Evolutionary conservation across 2,113 vertebrate genomes (phyloP).

Genomic region (Bostrychus sinensis): DNA sequence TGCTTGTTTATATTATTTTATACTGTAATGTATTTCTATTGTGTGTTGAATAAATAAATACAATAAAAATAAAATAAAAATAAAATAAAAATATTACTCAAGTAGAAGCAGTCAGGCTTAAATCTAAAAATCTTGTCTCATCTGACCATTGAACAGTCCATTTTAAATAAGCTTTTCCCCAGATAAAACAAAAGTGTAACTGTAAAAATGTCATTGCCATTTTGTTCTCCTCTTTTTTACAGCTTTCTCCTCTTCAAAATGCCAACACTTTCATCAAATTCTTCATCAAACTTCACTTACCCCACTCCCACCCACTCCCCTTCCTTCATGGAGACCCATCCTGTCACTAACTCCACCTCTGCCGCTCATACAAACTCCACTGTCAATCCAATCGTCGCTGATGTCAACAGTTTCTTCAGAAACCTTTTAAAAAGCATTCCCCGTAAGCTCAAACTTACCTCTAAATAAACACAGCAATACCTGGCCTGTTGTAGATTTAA

Average conservation of each 20-base stretch:
- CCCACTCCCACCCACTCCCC: neutral
- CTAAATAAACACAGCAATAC: neutral
- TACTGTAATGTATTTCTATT: too few relatives aligned
- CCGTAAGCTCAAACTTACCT: conserved; percentile 68
- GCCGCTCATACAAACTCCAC: conserved; percentile 32
- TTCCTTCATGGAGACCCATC: neutral
- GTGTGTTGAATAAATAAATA: too few relatives aligned
- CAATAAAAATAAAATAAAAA: too few relatives aligned
- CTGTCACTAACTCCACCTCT: conserved; percentile 1
- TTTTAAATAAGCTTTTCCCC: too few relatives aligned
- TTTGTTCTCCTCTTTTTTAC: conserved; percentile 2
- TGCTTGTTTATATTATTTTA: too few relatives aligned
- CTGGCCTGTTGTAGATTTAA: neutral
- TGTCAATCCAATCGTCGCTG: conserved; percentile 6
- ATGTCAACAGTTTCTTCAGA: conserved; percentile 26
- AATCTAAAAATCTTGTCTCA: too few relatives aligned
- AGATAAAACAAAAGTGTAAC: too few relatives aligned
- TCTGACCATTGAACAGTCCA: too few relatives aligned
- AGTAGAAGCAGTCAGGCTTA: too few relatives aligned
- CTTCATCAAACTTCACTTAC: neutral
- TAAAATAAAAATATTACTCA: too few relatives aligned
- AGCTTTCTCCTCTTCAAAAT: conserved; percentile 34
- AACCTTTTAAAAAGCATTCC: conserved; percentile 77
- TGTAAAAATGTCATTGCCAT: neutral
- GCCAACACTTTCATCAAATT: neutral